Conservation (phyloP, 2,888 invertebrate species). For the Isoperla grammatica region DNA sequence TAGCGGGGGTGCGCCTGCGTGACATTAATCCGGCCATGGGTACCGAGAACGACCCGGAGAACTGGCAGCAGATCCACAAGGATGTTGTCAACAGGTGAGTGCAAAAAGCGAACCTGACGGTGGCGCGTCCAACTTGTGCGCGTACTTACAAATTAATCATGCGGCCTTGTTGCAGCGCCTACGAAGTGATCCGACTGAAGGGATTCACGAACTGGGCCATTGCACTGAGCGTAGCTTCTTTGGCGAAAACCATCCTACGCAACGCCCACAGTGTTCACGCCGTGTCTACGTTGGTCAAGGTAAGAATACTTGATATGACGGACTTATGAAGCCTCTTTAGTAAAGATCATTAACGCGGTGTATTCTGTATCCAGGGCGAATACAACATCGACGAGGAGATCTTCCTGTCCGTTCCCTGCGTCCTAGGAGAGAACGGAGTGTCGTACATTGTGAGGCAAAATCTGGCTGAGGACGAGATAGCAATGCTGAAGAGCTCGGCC, state of each 20-base stretch:
- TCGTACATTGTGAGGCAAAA: slow-evolving; percentile 67
- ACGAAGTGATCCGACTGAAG: slow-evolving; percentile 80
- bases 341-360: no score
- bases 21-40: slow-evolving; percentile 74
- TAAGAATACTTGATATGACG: slow-evolving; percentile 41
- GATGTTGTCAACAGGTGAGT: slow-evolving; percentile 73
- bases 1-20: slow-evolving; percentile 78
- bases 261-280: slow-evolving; percentile 72
- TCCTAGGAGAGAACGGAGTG: slow-evolving; percentile 66
- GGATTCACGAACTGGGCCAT: slow-evolving; percentile 92
- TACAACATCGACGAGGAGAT: slow-evolving; percentile 78
- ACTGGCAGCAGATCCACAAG: slow-evolving; percentile 72
- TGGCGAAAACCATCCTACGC: slow-evolving; percentile 64
- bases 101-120: no score
- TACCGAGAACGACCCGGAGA: slow-evolving; percentile 64
- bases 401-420: slow-evolving; percentile 78
- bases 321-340: no score
- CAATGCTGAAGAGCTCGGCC: slow-evolving; percentile 61
- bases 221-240: slow-evolving; percentile 68
- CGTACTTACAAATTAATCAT: no score
- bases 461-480: slow-evolving; percentile 57
- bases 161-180: slow-evolving; percentile 60
- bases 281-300: slow-evolving; percentile 71
- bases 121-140: no score
- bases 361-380: no score